Evolutionary conservation across 2,888 invertebrate genomes (phyloP), one percentile per base, ranked within the genome.

Genomic region (Achlya flavicornis): DNA sequence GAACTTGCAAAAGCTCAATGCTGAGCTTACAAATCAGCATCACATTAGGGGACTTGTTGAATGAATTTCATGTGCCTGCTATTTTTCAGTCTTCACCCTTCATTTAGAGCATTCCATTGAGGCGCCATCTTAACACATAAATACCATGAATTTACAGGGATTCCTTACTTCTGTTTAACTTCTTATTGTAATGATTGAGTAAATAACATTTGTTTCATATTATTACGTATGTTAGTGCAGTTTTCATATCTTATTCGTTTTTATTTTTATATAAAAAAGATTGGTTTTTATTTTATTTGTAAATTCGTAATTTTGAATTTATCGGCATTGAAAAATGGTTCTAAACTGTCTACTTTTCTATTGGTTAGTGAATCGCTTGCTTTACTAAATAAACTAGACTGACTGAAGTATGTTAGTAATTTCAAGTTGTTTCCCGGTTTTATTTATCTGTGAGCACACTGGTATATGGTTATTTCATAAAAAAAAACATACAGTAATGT

Each of bases 21-120:
- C 0, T 8, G 10, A 19, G 53, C 53, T 5, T 19, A 53, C 53
- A 53, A 53, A 53, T 53, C 53, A 53, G 10, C 19, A 3, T 53
- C 53, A 19, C 53, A 19, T 53, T 53, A 53, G 7, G 16, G 3
- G 16, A 53, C 19, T 53, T 19, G 53, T 53, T 53, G 53, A 53
- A 53, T 53, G 53, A 53, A 1, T 19, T 19, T 53, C 53, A 53
- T 8, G 19, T 53, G 19, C 14, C 53, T 53, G 53, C 53, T 53
- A 53, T 53, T 19, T 53, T 53, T 53, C 53, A 53, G 53, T 53
- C 53, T 53, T 53, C 53, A 53, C 53, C 53, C 53, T 14, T 53
- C 53, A 19, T 53, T 53, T 53, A 53, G 10, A 53, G 1, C 53
- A 16, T n/a, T 19, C 19, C 19, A 19, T 53, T 53, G 19, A 16